These are phyloP conservation scores for Channa striata DNA, from an alignment of 2,797 vertebrate species.

Conservation along the genomic window DNA sequence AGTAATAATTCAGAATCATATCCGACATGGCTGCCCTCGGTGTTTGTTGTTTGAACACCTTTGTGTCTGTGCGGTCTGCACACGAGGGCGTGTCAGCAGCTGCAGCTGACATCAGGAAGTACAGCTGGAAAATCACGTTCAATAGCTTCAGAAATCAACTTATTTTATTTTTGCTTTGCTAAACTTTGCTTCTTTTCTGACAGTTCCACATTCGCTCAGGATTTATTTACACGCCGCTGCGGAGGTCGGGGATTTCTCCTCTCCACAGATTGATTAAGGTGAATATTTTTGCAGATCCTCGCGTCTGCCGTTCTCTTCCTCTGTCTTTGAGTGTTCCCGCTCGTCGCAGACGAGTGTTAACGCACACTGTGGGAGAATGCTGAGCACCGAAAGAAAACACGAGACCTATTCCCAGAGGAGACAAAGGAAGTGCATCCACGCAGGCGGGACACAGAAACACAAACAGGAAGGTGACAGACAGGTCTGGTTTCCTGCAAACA, in stretches of 20 bases:
- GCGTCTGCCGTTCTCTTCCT: constrained; percentile 15
- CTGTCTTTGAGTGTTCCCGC: constrained; percentile 13
- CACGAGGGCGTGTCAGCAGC: no score
- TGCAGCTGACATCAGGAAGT: no score
- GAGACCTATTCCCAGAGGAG: constrained; percentile 33
- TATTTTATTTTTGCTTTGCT: neutral
- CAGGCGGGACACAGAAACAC: constrained; percentile 20
- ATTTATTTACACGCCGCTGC: neutral
- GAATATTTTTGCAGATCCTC: constrained; percentile 25
- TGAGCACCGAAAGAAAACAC: constrained; percentile 10
- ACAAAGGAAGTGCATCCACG: constrained; percentile 23
- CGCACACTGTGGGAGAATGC: neutral
- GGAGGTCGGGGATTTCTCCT: neutral
- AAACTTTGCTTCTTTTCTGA: neutral
- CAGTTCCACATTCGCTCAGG: neutral
- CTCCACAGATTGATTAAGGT: constrained; percentile 29
- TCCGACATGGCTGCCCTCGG: no score
- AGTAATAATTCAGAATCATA: no score
- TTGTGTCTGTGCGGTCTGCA: no score
- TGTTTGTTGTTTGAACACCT: no score
- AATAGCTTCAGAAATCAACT: neutral
- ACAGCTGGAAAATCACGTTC: neutral
- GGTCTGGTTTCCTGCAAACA: constrained; percentile 22
- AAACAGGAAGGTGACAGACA: constrained; percentile 45
- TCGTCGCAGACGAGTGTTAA: constrained; percentile 1